These are phyloP conservation scores for Caerostris extrusa DNA, from an alignment of 1,140 invertebrate genomes.

Conservation along the genomic window DNA sequence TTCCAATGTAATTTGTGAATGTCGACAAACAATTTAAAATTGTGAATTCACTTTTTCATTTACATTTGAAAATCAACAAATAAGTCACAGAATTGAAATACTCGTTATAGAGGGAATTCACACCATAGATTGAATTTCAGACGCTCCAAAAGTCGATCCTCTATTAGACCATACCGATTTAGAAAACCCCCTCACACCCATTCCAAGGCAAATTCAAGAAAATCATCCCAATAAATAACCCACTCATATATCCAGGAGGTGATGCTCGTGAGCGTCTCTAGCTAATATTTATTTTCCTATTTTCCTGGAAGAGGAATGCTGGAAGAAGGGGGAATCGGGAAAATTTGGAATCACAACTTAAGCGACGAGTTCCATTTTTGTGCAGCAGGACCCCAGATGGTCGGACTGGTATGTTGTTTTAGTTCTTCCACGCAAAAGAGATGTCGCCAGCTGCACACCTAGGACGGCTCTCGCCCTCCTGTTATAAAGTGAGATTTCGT, in stretches of 20 bases:
- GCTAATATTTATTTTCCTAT: conserved; percentile 52
- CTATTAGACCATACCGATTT: not conserved
- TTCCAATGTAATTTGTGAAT: too few relatives aligned
- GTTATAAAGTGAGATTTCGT: conserved; percentile 33
- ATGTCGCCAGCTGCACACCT: conserved; percentile 58
- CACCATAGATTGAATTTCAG: too few relatives aligned
- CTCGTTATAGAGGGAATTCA: too few relatives aligned
- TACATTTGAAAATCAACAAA: too few relatives aligned
- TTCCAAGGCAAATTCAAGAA: not conserved
- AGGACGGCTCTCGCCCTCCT: not conserved
- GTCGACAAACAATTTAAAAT: too few relatives aligned
- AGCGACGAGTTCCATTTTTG: conserved; percentile 37
- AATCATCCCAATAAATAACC: conserved; percentile 16
- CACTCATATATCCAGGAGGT: not conserved
- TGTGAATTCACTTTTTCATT: too few relatives aligned
- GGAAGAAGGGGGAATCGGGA: not conserved
- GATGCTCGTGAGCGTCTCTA: not conserved
- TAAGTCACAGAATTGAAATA: too few relatives aligned
- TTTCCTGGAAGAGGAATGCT: not conserved
- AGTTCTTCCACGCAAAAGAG: conserved; percentile 39
- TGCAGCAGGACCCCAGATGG: conserved; percentile 39
- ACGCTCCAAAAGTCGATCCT: not conserved
- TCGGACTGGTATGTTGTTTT: conserved; percentile 35
- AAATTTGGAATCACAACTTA: conserved; percentile 50
- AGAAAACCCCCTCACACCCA: too few relatives aligned